Conservation (phyloP, 37 sponge, comb jelly and placozoan genomes). For the Bolinopsis microptera region DNA sequence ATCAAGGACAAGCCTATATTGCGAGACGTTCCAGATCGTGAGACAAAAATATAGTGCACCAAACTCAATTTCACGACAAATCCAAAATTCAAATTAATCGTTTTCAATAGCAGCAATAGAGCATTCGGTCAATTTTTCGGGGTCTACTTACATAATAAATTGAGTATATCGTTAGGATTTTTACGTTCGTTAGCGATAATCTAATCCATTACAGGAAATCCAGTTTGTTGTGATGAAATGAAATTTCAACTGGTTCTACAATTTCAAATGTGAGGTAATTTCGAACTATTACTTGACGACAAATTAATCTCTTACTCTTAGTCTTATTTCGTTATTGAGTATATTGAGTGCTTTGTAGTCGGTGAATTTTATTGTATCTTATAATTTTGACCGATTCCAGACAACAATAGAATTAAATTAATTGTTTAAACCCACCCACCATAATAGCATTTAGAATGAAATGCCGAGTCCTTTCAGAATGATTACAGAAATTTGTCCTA, state of each 20-base stretch:
- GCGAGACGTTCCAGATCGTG: too few relatives aligned
- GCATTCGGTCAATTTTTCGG: not conserved
- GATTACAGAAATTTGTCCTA: not conserved
- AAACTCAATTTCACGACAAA: not conserved
- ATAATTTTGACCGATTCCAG: not conserved
- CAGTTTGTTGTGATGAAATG: not conserved
- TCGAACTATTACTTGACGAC: not conserved
- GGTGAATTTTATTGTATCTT: not conserved
- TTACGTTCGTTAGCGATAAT: not conserved
- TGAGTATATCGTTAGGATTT: not conserved
- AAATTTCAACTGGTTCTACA: not conserved
- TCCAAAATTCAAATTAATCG: not conserved
- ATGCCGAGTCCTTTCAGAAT: not conserved
- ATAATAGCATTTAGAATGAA: not conserved
- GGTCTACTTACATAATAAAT: not conserved
- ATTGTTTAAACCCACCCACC: not conserved
- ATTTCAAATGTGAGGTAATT: not conserved
- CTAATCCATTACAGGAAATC: not conserved
- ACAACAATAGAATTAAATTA: not conserved
- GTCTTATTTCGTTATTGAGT: not conserved
- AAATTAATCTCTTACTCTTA: not conserved
- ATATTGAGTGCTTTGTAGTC: not conserved
- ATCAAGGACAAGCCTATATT: too few relatives aligned
- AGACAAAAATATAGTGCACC: not conserved
- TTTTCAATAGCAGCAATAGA: not conserved